Conservation (phyloP, 37 sponge, comb jelly and placozoan species). For the Halisarca cf. caerulea region DNA sequence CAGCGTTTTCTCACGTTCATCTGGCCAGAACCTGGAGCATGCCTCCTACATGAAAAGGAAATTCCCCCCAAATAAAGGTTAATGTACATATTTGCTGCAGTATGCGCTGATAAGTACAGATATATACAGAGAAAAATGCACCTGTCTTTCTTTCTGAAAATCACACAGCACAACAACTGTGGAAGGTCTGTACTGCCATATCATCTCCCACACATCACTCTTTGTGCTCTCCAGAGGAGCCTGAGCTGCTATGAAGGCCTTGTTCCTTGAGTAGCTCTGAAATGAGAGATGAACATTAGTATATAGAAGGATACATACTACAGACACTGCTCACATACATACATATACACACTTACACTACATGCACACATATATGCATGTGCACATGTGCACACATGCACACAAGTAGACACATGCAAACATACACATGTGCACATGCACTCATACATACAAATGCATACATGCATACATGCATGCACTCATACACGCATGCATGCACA, state of each 20-base stretch:
- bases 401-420: background rate
- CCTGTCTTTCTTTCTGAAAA: background rate
- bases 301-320: background rate
- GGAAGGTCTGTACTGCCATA: background rate
- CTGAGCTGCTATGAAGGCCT: background rate
- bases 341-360: background rate
- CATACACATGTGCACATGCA: background rate
- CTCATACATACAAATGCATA: background rate
- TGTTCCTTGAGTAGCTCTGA: background rate
- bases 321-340: background rate
- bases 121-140: no score
- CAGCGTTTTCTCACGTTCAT: no score
- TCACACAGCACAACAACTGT: background rate
- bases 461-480: background rate
- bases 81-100: no score
- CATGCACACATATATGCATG: background rate
- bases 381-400: background rate
- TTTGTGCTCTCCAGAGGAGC: background rate
- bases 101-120: no score
- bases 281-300: background rate
- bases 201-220: background rate
- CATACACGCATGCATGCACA: no score
- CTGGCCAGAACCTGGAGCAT: no score
- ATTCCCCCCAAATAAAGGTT: no score
- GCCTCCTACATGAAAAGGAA: no score